These are phyloP conservation scores for Lophius americanus DNA, from an alignment of 2,797 vertebrate species.

Conservation along the genomic window DNA sequence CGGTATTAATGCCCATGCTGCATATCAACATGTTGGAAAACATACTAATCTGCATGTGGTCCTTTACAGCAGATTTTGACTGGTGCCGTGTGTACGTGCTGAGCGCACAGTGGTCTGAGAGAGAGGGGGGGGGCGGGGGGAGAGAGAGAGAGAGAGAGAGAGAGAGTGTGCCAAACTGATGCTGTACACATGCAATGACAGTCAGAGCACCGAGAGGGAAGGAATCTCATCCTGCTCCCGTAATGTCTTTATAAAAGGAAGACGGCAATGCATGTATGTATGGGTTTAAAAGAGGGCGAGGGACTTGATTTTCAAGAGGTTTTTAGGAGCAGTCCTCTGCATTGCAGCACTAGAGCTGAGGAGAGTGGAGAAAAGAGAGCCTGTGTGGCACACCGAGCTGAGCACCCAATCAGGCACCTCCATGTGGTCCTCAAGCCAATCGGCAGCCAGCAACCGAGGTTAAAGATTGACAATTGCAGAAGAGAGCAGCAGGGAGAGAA, in stretches of 20 bases:
- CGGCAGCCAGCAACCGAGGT: constrained; percentile 88
- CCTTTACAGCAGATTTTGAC: constrained; percentile 53
- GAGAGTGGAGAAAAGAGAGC: constrained; percentile 87
- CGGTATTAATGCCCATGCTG: constrained; percentile 51
- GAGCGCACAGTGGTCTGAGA: constrained; percentile 52
- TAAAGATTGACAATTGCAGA: constrained; percentile 95
- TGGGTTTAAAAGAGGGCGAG: constrained; percentile 44
- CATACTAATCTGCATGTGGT: constrained; percentile 68
- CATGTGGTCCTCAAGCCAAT: constrained; percentile 86
- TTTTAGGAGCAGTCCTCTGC: constrained; percentile 86
- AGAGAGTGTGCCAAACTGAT: constrained; percentile 77
- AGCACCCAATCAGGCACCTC: constrained; percentile 87
- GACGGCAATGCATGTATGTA: constrained; percentile 21
- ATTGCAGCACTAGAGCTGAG: constrained; percentile 95
- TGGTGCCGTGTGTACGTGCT: constrained; percentile 56
- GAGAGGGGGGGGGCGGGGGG: constrained; percentile 37
- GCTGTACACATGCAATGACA: constrained; percentile 65
- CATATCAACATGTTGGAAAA: constrained; percentile 62
- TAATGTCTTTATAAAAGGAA: constrained; percentile 44
- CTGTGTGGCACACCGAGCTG: constrained; percentile 81
- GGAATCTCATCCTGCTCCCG: constrained; percentile 65
- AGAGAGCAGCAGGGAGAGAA: constrained; percentile 87
- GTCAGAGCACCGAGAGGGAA: constrained; percentile 54
- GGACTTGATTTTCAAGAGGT: constrained; percentile 55
- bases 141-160: constrained; percentile 36